Conservation (phyloP, 2,888 invertebrate genomes). For the Parthenolecanium corni region DNA sequence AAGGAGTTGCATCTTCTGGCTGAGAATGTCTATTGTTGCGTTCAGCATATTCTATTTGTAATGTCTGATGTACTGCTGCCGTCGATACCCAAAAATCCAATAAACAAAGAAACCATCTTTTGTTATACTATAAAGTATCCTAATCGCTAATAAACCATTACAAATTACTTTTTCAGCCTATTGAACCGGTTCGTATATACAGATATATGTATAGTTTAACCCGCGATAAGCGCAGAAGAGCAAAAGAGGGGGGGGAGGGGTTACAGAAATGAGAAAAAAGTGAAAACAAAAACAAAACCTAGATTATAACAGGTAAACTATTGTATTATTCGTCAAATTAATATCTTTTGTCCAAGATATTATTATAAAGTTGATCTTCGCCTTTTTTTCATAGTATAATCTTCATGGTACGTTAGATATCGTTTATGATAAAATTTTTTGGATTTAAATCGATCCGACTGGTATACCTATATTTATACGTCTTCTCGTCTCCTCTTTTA, state of each 20-base stretch:
- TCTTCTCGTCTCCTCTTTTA: neutral
- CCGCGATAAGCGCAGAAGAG: neutral
- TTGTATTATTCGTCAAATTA: slow-evolving; percentile 30
- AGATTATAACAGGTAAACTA: slow-evolving; percentile 29
- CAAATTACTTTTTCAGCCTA: slow-evolving; percentile 29
- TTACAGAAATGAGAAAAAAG: slow-evolving; percentile 9
- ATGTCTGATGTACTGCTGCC: slow-evolving; percentile 26
- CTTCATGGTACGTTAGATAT: slow-evolving; percentile 19
- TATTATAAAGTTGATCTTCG: slow-evolving; percentile 9
- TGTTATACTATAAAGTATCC: slow-evolving; percentile 28
- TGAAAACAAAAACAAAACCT: slow-evolving; percentile 28
- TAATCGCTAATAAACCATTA: slow-evolving; percentile 30
- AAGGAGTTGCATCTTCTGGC: slow-evolving; percentile 21
- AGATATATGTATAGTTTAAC: slow-evolving; percentile 16
- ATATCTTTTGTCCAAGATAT: slow-evolving; percentile 25
- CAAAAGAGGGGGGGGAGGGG: neutral
- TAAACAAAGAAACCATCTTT: slow-evolving; percentile 26
- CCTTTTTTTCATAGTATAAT: slow-evolving; percentile 9
- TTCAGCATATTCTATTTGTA: slow-evolving; percentile 21
- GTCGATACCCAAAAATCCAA: slow-evolving; percentile 29
- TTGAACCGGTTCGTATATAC: slow-evolving; percentile 20
- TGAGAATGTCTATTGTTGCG: slow-evolving; percentile 23
- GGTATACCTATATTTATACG: neutral
- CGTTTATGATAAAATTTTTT: slow-evolving; percentile 8
- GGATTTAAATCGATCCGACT: neutral